These are phyloP conservation scores for Drosophila austrosaltans DNA, from an alignment of 2,888 invertebrate genomes.

Conservation along the genomic window DNA sequence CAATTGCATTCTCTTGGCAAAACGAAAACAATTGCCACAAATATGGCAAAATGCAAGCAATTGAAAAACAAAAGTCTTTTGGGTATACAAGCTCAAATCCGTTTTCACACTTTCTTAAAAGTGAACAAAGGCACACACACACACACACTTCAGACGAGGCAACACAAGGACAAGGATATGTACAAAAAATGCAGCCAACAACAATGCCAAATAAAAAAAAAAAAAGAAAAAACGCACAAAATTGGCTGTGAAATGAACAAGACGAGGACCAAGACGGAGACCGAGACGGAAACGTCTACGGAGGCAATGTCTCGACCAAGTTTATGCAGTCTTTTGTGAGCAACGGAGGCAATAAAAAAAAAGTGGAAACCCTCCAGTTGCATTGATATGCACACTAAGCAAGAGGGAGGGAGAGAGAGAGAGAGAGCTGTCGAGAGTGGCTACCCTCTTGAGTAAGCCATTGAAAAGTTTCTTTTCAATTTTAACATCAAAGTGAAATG, in stretches of 20 bases:
- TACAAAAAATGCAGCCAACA: conserved; percentile 26
- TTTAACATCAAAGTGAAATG: conserved; percentile 7
- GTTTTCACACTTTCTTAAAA: conserved; percentile 67
- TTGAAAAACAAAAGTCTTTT: conserved; percentile 74
- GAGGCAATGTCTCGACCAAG: conserved; percentile 30
- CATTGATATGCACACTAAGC: conserved; percentile 44
- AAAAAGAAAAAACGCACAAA: conserved; percentile 47
- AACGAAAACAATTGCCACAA: conserved; percentile 67
- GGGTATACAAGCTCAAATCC: conserved; percentile 54
- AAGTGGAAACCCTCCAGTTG: conserved; percentile 49
- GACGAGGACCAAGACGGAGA: conserved; percentile 17
- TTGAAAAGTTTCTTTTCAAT: conserved; percentile 25
- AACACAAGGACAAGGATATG: conserved; percentile 1
- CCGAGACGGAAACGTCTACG: conserved; percentile 17
- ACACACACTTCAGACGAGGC: conserved; percentile 21
- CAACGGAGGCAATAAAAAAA: conserved; percentile 58
- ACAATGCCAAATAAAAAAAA: conserved; percentile 7
- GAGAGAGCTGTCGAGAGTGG: not conserved
- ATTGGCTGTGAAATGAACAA: conserved; percentile 70
- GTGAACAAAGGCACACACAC: conserved; percentile 13
- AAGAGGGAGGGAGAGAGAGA: not conserved
- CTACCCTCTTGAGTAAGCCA: conserved; percentile 14
- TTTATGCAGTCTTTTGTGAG: conserved; percentile 45
- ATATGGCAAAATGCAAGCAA: conserved; percentile 70
- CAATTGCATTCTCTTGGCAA: conserved; percentile 55